Evolutionary conservation across 2,113 vertebrate genomes (phyloP).

Genomic region (Chelonoidis abingdonii): DNA sequence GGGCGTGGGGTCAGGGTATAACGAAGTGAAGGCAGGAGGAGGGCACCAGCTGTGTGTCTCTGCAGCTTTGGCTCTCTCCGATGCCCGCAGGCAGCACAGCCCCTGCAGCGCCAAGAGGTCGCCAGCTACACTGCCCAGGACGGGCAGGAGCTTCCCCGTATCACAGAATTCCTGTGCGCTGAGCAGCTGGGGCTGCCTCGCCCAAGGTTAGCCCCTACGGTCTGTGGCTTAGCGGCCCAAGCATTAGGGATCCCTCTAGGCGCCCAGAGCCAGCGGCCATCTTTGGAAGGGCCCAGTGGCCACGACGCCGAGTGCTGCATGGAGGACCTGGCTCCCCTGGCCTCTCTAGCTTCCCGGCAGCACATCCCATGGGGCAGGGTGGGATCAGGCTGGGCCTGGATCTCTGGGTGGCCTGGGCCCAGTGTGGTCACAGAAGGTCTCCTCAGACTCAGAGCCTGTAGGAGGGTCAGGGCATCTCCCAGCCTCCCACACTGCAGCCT

Average conservation of each 20-base stretch:
- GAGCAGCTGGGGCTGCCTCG: neutral
- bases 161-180: neutral
- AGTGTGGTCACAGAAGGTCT: fast-evolving
- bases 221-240: neutral
- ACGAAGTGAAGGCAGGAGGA: too few species aligned
- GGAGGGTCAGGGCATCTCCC: neutral
- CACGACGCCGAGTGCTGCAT: neutral
- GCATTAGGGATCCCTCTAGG: neutral
- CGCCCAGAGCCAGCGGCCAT: neutral
- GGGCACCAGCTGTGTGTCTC: too few species aligned
- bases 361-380: neutral
- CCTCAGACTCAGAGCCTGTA: neutral
- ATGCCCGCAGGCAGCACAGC: neutral
- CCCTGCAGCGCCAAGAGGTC: neutral
- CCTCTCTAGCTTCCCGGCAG: neutral
- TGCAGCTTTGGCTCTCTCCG: too few species aligned
- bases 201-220: neutral
- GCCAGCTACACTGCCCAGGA: neutral
- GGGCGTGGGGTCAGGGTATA: too few species aligned
- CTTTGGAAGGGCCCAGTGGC: neutral
- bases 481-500: neutral
- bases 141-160: neutral
- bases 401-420: neutral
- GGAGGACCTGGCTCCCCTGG: neutral
- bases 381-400: neutral